Base-by-base conservation (phyloP, 2,113 vertebrate species). In the Oncorhynchus mykiss region DNA sequence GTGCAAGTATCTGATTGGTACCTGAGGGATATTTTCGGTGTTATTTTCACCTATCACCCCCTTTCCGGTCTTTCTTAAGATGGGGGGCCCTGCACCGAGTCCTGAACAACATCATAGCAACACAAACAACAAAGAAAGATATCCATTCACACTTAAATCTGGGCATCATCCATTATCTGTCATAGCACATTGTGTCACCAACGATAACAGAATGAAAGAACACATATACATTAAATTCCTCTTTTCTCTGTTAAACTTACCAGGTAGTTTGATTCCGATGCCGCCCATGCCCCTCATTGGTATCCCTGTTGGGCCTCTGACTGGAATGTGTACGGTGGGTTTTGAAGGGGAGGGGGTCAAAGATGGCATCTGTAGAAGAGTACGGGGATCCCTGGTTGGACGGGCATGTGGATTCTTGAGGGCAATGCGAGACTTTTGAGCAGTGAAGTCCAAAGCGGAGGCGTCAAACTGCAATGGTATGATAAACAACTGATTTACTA, bases 181-280 rank as follows among this genome's bases (percentile, higher is more conserved):
- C 22, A 29, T 25, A 66, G 20, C 11, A 25, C 20, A 64, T 13
- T 22, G 25, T 24, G 9, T 22, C 65, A 67, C 12, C 12, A 27
- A 27, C 25, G 12, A 5, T 4, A 67, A 29, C 22, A 67, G 9
- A 24, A 22, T 25, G 62, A 25, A 18, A 45, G 39, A 45, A 12
- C 39, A 18, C 27, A 9, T 45, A 2, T 39, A 39, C 18, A 66
- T 25, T 48, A 1, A 12, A 39, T 5, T 45, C 5, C 4, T 39
- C 9, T 66, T 80, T 34, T 0, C 3, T 75, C 3, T 48, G 5
- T 29, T n/a, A n/a, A 27, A 85, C 82, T 24, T 83, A 94, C 93
- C 93, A 51, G 93, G 92, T 5, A 94, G 85, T 89, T 90, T 93
- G 68, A 94, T 76, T 75, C 91, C 89, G 39, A 91, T 78, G 39